Evolutionary conservation across 1,140 invertebrate genomes (phyloP), one percentile per base, ranked within the genome.

Genomic region (Anoplolepis gracilipes): DNA sequence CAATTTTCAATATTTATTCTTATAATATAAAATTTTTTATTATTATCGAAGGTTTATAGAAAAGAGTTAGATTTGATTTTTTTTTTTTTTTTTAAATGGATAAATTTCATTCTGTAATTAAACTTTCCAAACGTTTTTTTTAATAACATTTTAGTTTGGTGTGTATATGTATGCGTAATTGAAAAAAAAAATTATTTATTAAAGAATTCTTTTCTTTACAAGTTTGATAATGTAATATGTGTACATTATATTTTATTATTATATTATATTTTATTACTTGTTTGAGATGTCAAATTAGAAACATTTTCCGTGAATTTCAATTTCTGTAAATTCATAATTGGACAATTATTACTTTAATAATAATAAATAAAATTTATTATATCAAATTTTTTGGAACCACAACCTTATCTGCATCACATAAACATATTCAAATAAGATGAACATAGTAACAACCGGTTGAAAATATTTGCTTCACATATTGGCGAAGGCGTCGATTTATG

Each of bases 391-490:
- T 25, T 57, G 8, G 30, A 82, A 73, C 19, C 25, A 25, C 53
- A 72, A 72, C 30, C 30, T 72, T 22, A 22, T 42, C 36, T 16
- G 13, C 65, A 22, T 55, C 25, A 55, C n/a, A 79, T 36, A 33
- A 30, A 10, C 62, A 39, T 30, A 72, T 82, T 59, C 39, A 42
- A 46, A 82, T 73, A 73, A 82, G 70, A 79, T 57, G 46, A 57
- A 70, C 53, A 53, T 42, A 46, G 78, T 61, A 61, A 82, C 30
- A 28, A 42, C 53, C 25, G 36, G 67, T 72, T 82, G 55, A n/a
- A 82, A 59, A 82, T 73, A 82, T 82, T 72, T 82, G 67, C 53
- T 36, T 81, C 36, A 59, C 65, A 81, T 57, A 72, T 82, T 53
- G 64, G 28, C 62, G 67, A 19, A 25, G 36, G 36, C 67, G 36